Evolutionary conservation across 2,113 vertebrate genomes (phyloP).

Genomic region (Anseranas semipalmata): DNA sequence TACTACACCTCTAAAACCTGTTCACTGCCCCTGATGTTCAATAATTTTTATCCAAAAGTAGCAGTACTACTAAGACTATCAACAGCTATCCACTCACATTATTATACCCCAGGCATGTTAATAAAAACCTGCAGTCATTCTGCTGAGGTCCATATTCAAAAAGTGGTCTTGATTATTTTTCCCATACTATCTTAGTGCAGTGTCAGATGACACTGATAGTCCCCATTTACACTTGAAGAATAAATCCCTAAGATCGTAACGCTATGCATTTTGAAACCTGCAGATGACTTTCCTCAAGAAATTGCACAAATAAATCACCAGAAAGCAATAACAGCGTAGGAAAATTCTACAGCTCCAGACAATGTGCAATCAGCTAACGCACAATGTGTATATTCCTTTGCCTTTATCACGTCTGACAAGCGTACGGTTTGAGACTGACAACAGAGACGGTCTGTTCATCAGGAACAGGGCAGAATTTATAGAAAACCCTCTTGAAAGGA

Average conservation of each 20-base stretch:
- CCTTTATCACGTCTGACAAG: background rate
- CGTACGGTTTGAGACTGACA: background rate
- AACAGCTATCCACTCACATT: background rate
- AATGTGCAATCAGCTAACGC: conserved; percentile 41
- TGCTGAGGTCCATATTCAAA: background rate
- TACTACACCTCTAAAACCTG: background rate
- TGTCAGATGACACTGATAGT: conserved; percentile 24
- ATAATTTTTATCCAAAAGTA: conserved; percentile 17
- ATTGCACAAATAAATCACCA: conserved; percentile 60
- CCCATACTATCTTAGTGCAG: background rate
- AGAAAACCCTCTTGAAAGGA: conserved; percentile 20
- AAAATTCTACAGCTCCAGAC: conserved; percentile 47
- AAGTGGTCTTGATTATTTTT: conserved; percentile 22
- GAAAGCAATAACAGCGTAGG: conserved; percentile 32
- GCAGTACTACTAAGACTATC: background rate
- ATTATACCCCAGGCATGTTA: background rate
- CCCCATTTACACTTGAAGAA: background rate
- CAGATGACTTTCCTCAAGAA: conserved; percentile 36
- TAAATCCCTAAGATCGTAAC: conserved; percentile 37
- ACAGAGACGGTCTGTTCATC: background rate
- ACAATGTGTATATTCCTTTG: background rate
- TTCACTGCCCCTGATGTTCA: background rate
- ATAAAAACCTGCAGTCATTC: conserved; percentile 23
- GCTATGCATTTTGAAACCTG: conserved; percentile 27
- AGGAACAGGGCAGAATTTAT: background rate